Base-by-base conservation (phyloP, 2,113 vertebrate species). In the Salvelinus namaycush region DNA sequence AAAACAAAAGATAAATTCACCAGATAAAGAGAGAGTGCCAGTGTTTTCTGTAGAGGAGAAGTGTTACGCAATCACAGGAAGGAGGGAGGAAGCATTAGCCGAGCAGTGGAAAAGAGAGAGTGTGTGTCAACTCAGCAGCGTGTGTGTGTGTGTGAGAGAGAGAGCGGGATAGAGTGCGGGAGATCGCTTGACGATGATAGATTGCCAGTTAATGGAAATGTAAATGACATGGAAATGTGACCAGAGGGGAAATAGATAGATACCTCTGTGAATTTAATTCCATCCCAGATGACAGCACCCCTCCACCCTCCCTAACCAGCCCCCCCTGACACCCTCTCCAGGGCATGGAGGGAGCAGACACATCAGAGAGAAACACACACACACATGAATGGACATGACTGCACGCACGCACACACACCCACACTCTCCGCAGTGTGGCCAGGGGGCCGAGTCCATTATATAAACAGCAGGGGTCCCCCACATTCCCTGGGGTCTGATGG, bases 201-300 rank as follows among this genome's bases (percentile, higher is more conserved):
- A 59, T 31, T 31, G 59, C 26, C 29, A 64, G 54, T 62, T 73
- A 73, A 73, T 73, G 16, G 57, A 59, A 73, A 67, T 75, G 64
- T 20, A 67, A 75, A 75, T 54, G 24, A 67, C 39, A 75, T 67
- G 60, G 60, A 39, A 48, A 31, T 75, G 34, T 48, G 60, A 65
- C 60, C 13, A 24, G 2, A 31, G 64, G 22, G 68, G 68, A 60
- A 27, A 72, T 18, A n/a, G 51, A 72, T 20, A 59, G 51, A 72
- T 51, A 60, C 72, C 22, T 66, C 34, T 48, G 24, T 13, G 39
- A 64, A 44, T 65, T 34, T 18, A 66, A 48, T 66, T 20, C 39
- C 34, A 5, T 48, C n/a, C 49, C 26, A 31, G 59, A n/a, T 34
- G 57, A 49, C 60, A 49, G 39, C 16, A 4, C 8, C 7, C 22